Base-by-base conservation (phyloP, 2,113 vertebrate genomes). In the Microcebus griseorufus region DNA sequence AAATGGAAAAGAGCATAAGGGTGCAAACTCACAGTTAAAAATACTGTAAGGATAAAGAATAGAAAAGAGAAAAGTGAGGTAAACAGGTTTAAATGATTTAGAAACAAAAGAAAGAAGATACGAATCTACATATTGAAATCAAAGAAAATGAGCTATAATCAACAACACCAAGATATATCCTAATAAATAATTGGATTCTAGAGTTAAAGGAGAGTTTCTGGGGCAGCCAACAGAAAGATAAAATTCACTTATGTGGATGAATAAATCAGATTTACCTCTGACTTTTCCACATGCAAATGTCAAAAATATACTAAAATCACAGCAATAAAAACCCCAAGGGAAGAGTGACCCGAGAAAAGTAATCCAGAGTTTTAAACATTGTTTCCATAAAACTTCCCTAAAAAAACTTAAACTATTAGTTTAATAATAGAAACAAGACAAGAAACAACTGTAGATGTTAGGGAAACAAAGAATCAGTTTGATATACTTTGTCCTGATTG, bases 161-260 rank as follows among this genome's bases (percentile, higher is more conserved):
- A 0, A 13, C 60, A 87, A 18, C 0, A 18, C 20, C 2, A 45
- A 88, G 45, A 58, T n/a, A 18, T 0, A 42, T 13, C 3, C 1
- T 3, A 42, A 37, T 25, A n/a, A 16, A 6, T 25, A 42, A 69
- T 2, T 22, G 14, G 6, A 39, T 27, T 37, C 8, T 12, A 55
- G 53, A 42, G 45, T 13, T 8, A 23, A 55, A 48, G 17, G 27
- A 27, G 16, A 13, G 20, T 25, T 27, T 45, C 29, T 18, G 16
- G 8, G 11, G 45, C 17, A 65, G 29, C n/a, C 37, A n/a, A 51
- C 14, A 65, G 37, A 70, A 89, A 17, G 12, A 22, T 10, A 25
- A 58, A 9, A 42, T 29, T 78, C 22, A 51, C 6, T 53, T 32
- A 23, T 0, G 23, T 51, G 60, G 17, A 34, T 42, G 82, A 39